phyloP scores from a whole-genome alignment of 2,888 invertebrate species.

The Andrena camellia region DNA sequence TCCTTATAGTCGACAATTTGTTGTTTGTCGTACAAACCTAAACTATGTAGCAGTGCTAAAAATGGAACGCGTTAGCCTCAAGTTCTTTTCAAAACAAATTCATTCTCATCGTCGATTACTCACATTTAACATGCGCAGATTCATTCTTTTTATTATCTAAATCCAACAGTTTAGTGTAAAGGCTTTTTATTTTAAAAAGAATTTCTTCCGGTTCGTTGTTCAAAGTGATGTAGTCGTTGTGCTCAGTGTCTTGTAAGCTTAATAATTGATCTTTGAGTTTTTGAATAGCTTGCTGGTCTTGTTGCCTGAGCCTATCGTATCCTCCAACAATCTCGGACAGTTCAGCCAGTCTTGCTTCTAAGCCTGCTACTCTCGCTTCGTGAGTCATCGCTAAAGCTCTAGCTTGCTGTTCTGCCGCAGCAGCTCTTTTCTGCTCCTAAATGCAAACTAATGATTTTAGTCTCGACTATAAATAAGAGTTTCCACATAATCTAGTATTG shows the following conservation, averaged over 20 bases:
- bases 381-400: constrained; percentile 89
- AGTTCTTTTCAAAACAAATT: constrained; percentile 4
- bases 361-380: constrained; percentile 91
- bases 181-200: constrained; percentile 84
- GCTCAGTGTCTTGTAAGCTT: constrained; percentile 75
- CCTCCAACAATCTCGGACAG: constrained; percentile 92
- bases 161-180: constrained; percentile 84
- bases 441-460: not conserved
- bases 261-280: constrained; percentile 87
- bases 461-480: not conserved
- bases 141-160: constrained; percentile 85
- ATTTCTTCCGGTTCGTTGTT: constrained; percentile 80
- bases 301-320: constrained; percentile 90
- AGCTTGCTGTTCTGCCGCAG: constrained; percentile 91
- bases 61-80: constrained; percentile 14
- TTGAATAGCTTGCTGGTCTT: constrained; percentile 91
- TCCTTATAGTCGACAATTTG: constrained; percentile 87
- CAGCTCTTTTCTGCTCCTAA: constrained; percentile 90
- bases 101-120: constrained; percentile 25
- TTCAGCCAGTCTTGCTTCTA: constrained; percentile 92
- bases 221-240: constrained; percentile 66
- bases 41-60: constrained; percentile 84
- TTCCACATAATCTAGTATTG: constrained; percentile 25
- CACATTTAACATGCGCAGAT: constrained; percentile 84
- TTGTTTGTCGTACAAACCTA: constrained; percentile 76